Base-by-base conservation (phyloP, 2,888 invertebrate genomes). In the Arge pagana region DNA sequence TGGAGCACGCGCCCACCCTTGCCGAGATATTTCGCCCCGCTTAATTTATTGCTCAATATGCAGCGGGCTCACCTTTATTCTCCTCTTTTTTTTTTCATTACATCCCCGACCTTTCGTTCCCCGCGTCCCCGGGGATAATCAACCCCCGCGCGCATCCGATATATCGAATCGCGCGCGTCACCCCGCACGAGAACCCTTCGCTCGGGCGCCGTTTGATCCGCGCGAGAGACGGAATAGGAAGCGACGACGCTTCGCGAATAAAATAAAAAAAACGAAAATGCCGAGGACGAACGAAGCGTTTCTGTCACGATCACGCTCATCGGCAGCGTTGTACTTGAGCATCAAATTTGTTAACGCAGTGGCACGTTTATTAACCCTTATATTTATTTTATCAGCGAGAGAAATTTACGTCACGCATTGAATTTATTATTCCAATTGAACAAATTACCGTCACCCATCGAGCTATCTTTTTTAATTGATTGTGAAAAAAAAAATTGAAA, bases 1-100 rank as follows among this genome's bases (percentile, higher is more conserved):
- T 59, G 55, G 49, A 54, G 49, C 50, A 53, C 55, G 54, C 50
- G 52, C 45, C 15, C 33, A n/a, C 33, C 11, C 11, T n/a, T 11
- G 28, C 28, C 28, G 16, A 23, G 45, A 45, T 45, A 45, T 45
- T 45, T 45, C 24, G 45, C 33, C 18, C 10, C 33, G 21, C 35
- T 23, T 45, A 45, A 45, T 45, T 45, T 45, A 45, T 45, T 23
- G 33, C 33, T 23, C 24, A 45, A 45, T 45, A 45, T 45, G 15
- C 35, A 8, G 30, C 21, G 16, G 24, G 4, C 10, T 23, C 28
- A n/a, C 28, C 28, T 8, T 26, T 8, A n/a, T 42, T 24, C 35
- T 23, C 10, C 18, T 5, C n/a, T 19, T 24, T 40, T 19, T 7
- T 19, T 30, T 26, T 1, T 11, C 8, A 11, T 4, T 24, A n/a